Evolutionary conservation across 2,113 vertebrate genomes (phyloP), one percentile per base, ranked within the genome.

Genomic region (Saguinus midas): DNA sequence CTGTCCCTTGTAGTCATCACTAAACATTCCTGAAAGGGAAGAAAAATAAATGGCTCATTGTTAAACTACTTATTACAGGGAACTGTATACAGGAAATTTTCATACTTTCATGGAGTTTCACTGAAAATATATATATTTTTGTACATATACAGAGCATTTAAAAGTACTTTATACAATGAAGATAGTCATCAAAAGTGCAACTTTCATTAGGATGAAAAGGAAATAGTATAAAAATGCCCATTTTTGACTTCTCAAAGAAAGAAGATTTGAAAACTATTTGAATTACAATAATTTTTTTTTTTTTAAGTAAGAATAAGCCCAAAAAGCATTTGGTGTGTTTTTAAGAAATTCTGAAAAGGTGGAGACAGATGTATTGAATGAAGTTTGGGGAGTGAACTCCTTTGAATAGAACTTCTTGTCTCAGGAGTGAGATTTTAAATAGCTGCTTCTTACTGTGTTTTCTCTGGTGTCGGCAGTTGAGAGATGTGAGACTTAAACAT

Each of bases 101-200:
- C 35, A 8, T 20, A 68, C 8, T 6, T 3, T 5, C 0, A 1
- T 1, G 13, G 25, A 6, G 16, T 37, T 78, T 72, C 2, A 6
- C 64, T 21, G 7, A 64, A n/a, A 21, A n/a, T 7, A 18, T 18
- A 68, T n/a, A 35, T 18, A 35, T 68, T 32, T 12, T 35, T 21
- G 8, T 23, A 58, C 1, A 0, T 52, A 40, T 18, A 21, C 1
- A 27, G 37, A 66, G 79, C 21, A 32, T 25, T 73, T 32, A 72
- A 40, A 55, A 16, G 57, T 72, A 40, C 73, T 66, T 88, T 73
- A 25, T 25, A 1, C 0, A 8, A 21, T 25, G 25, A 80, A 72
- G 11, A 40, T 32, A 1, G 21, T 50, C 25, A 16, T 66, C 1
- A 45, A 86, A 57, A 76, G 43, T 61, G 50, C 11, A 52, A 43